Evolutionary conservation across 2,888 invertebrate genomes (phyloP), one percentile per base, ranked within the genome.

Genomic region (Drosophila borborema): DNA sequence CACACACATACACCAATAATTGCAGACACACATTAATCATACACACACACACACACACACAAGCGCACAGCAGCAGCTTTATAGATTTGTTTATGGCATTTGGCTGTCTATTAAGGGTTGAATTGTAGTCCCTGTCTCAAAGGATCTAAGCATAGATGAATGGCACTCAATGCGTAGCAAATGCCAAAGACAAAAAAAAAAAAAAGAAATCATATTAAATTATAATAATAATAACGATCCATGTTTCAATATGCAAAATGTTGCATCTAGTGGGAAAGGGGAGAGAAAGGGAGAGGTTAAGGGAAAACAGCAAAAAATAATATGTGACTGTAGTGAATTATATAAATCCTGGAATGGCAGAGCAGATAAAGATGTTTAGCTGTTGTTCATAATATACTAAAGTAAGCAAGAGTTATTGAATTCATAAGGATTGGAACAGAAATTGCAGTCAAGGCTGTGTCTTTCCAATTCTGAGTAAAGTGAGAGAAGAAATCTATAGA

Each of bases 21-120:
- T 65, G 67, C 68, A 79, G 79, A 82, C 76, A 77, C 64, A 86
- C 84, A 85, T 85, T 85, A 85, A 85, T 85, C 84, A 85, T 53
- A 56, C 56, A 67, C 71, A 70, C 49, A 51, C 23, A 23, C 23
- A 20, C 54, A 73, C 72, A 80, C 64, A 72, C 68, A 51, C 58
- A 77, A 53, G 49, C 46, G 61, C 14, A 61, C 12, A 72, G 23
- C 36, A 53, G 46, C 58, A 55, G 78, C 68, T 75, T 78, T 69
- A 80, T 72, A 60, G 76, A 80, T 77, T 78, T 72, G 81, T 74
- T 80, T 80, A 78, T 78, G 72, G 74, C 80, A 68, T 65, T 78
- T 38, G 72, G 23, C 72, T 69, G 68, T 81, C 72, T 72, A 80
- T 81, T 81, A 78, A 78, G 80, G 80, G 80, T 81, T 74, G 79